Evolutionary conservation across 2,113 vertebrate species (phyloP).

Genomic region (Phodopus roborovskii): DNA sequence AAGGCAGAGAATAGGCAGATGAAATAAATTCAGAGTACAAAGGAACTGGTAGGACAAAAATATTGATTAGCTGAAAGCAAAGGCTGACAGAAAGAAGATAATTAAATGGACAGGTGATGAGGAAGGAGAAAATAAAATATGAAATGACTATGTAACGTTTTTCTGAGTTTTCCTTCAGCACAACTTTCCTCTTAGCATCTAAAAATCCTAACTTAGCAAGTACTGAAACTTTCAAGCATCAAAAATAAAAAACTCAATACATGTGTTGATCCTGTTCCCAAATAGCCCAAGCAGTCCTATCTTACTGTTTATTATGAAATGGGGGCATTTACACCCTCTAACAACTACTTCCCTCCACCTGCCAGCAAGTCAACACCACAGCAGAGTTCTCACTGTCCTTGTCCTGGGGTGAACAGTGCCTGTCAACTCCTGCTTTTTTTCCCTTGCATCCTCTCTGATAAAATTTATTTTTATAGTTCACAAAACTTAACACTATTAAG

Average conservation of each 20-base stretch:
- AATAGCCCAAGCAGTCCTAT: not conserved
- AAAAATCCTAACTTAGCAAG: not conserved
- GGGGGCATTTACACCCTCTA: not conserved
- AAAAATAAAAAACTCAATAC: not conserved
- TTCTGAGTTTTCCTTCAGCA: not conserved
- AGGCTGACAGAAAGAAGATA: not conserved
- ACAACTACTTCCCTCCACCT: not conserved
- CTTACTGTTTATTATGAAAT: not conserved
- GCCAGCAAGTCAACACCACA: not conserved
- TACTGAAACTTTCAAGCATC: not conserved
- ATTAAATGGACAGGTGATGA: not conserved
- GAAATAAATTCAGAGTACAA: not conserved
- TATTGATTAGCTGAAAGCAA: not conserved
- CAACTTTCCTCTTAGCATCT: not conserved
- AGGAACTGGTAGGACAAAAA: not conserved
- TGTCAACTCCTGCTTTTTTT: not conserved
- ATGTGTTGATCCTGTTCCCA: not conserved
- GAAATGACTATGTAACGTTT: not conserved
- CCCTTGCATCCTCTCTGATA: not conserved
- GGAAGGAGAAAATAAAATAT: not conserved
- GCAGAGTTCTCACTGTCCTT: not conserved
- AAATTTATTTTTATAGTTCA: not conserved
- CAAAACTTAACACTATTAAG: conserved; percentile 28
- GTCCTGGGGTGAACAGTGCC: not conserved
- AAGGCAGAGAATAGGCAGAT: not conserved